Evolutionary conservation across 1,140 invertebrate genomes (phyloP).

Genomic region (Cotesia vestalis): DNA sequence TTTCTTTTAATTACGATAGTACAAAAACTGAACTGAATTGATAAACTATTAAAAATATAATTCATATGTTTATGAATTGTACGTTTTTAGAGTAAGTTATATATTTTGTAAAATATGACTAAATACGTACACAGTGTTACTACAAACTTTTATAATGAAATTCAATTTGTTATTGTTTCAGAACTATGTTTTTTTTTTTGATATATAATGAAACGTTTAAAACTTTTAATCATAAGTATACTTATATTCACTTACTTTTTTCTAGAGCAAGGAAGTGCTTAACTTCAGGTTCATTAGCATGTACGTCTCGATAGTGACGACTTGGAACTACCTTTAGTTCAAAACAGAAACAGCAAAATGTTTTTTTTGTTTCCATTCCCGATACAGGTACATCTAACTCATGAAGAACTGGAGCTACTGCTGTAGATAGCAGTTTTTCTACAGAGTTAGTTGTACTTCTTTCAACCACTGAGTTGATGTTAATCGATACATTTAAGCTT

Average conservation of each 20-base stretch:
- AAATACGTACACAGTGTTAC: background rate
- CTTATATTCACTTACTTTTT: slow-evolving; percentile 11
- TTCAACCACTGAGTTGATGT: background rate
- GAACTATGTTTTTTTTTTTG: background rate
- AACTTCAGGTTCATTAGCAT: background rate
- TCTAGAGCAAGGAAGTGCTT: background rate
- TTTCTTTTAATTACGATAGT: too few species aligned
- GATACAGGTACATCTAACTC: background rate
- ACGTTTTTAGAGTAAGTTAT: background rate
- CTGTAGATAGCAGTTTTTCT: background rate
- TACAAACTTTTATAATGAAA: background rate
- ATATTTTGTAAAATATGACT: slow-evolving; percentile 4
- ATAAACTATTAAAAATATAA: too few species aligned
- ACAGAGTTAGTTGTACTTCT: background rate
- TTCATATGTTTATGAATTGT: background rate
- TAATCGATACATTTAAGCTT: background rate
- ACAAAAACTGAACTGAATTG: too few species aligned
- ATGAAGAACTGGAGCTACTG: slow-evolving; percentile 1
- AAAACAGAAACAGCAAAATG: slow-evolving; percentile 9
- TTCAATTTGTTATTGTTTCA: background rate
- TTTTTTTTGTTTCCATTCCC: background rate
- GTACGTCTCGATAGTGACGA: background rate
- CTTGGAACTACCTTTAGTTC: background rate
- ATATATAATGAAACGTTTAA: background rate
- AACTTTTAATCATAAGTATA: slow-evolving; percentile 1